A percentile compares a stretch with the other conserved stretches of the same genome.
These are phyloP conservation scores for Dolomedes plantarius DNA, from an alignment of 2,888 invertebrate species.

Conservation along the genomic window DNA sequence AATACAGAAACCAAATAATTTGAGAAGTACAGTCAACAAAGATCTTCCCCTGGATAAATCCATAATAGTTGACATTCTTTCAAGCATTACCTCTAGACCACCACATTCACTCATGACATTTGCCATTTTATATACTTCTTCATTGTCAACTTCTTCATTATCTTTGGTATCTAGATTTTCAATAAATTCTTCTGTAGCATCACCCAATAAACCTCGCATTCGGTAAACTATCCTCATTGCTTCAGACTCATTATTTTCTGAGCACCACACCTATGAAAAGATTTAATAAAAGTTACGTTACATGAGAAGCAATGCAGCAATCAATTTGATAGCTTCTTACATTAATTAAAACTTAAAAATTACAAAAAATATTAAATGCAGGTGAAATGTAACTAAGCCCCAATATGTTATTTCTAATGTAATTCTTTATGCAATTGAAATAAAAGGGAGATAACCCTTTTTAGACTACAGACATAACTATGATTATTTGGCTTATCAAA, in stretches of 20 bases:
- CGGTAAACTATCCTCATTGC: slow-evolving; percentile 98
- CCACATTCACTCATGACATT: slow-evolving; percentile 89
- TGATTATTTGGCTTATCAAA: no score
- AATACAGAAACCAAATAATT: slow-evolving; percentile 91
- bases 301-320: no score
- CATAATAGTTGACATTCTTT: slow-evolving; percentile 87
- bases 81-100: slow-evolving; percentile 81
- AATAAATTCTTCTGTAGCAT: slow-evolving; percentile 99
- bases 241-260: slow-evolving; percentile 84
- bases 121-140: slow-evolving; percentile 94
- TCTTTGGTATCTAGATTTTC: slow-evolving; percentile 91
- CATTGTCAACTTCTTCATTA: slow-evolving; percentile 93
- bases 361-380: no score
- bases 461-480: no score
- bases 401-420: no score
- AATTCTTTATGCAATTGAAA: no score
- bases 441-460: no score
- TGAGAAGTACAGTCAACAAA: slow-evolving; percentile 90
- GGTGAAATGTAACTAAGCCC: no score
- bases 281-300: no score
- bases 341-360: no score
- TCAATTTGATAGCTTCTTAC: no score
- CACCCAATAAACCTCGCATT: slow-evolving; percentile 97
- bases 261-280: slow-evolving; percentile 69
- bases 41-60: slow-evolving; percentile 92